Base-by-base conservation (phyloP, 2,797 vertebrate genomes). In the Pelodytes ibericus region DNA sequence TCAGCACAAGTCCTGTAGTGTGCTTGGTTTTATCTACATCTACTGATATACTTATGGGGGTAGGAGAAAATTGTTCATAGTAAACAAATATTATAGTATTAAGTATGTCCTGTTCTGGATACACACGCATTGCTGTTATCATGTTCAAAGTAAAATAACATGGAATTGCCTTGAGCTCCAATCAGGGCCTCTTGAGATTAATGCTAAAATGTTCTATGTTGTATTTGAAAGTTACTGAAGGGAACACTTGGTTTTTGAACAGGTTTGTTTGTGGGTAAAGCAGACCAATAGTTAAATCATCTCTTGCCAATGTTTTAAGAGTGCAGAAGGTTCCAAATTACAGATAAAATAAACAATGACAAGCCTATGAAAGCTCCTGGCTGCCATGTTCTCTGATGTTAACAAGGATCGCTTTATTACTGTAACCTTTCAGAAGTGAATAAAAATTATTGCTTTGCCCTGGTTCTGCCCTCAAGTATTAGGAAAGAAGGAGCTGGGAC, bases 401-500 rank as follows among this genome's bases (percentile, higher is more conserved):
- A 93, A 93, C 92, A 93, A 92, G 90, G 91, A 88, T 89, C 89
- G 88, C 91, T 94, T 93, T 93, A 92, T 92, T 91, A 91, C 89
- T 86, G 86, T 88, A 91, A 91, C 90, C 89, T 91, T 91, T 91
- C 88, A 89, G 87, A 89, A 92, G 88, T 80, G 89, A 92, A 90
- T 89, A 90, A 87, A 90, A 93, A 89, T 90, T 88, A 91, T 89
- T 91, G 90, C 89, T 89, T 87, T 92, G 89, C 87, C 89, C 91
- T 85, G 84, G 82, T 87, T 88, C 88, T 90, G 90, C 91, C 90
- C 91, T 89, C 84, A 82, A 90, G 86, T 86, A 86, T 90, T 47
- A 71, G 88, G 87, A 84, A 84, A 80, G 87, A 86, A 81, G 74
- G 82, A 87, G 2, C 22, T 84, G 86, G 86, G 89, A 81, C 53